Conservation (phyloP, 2,797 vertebrate species). For the Sciurus vulgaris region DNA sequence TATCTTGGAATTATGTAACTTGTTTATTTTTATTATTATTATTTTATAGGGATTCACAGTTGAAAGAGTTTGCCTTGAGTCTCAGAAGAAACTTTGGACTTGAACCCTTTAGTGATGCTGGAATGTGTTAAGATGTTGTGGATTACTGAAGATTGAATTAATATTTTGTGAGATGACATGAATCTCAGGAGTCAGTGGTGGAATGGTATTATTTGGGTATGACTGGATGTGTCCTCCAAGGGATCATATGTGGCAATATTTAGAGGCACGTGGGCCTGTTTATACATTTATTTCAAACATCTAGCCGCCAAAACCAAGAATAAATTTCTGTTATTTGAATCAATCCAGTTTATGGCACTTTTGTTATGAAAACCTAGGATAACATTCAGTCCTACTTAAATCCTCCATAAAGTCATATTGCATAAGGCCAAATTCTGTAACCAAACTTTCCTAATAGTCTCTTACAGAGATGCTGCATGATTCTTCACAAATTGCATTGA, state of each 20-base stretch:
- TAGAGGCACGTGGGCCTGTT: not conserved
- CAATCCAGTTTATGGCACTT: not conserved
- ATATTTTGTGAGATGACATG: not conserved
- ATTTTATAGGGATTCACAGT: not conserved
- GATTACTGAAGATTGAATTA: not conserved
- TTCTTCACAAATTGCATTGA: not conserved
- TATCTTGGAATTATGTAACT: not conserved
- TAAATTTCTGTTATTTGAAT: not conserved
- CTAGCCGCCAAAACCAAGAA: not conserved
- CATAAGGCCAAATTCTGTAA: not conserved
- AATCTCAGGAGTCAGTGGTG: too few relatives aligned
- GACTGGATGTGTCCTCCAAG: not conserved
- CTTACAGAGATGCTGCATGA: not conserved
- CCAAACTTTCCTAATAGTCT: not conserved
- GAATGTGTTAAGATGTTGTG: not conserved
- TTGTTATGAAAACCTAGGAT: not conserved
- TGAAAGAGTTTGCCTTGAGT: not conserved
- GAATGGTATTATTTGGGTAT: not conserved
- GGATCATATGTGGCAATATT: not conserved
- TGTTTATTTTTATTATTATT: not conserved
- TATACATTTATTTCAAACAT: not conserved
- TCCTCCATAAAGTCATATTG: not conserved
- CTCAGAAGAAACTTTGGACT: not conserved
- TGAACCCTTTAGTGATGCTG: not conserved
- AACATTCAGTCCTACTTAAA: not conserved